Conservation (phyloP, 2,888 invertebrate species). For the Caenorhabditis japonica region DNA sequence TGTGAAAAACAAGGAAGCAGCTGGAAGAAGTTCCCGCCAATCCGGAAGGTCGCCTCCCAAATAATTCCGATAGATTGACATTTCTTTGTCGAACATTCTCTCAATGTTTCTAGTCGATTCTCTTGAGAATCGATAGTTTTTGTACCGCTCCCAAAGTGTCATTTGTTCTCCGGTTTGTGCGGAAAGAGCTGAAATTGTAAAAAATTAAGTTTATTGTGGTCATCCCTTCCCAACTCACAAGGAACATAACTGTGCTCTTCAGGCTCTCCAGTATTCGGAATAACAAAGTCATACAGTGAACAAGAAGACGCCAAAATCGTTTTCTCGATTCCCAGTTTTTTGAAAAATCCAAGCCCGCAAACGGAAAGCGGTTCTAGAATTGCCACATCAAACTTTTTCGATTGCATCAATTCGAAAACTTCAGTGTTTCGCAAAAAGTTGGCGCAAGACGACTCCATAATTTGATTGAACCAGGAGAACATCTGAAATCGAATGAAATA, state of each 20-base stretch:
- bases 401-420: slow-evolving; percentile 19
- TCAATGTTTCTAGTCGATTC: slow-evolving; percentile 16
- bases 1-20: slow-evolving; percentile 45
- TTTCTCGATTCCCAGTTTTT: slow-evolving; percentile 42
- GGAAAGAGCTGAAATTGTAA: slow-evolving; percentile 21
- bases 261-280: slow-evolving; percentile 39
- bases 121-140: slow-evolving; percentile 21
- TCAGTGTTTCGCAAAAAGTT: slow-evolving; percentile 19
- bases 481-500: slow-evolving; percentile 9
- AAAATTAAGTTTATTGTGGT: no score
- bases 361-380: slow-evolving; percentile 40
- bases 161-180: slow-evolving; percentile 31
- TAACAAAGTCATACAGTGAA: slow-evolving; percentile 29
- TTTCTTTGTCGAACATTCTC: slow-evolving; percentile 33
- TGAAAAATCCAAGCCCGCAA: slow-evolving; percentile 40
- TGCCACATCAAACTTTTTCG: slow-evolving; percentile 30
- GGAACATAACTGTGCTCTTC: slow-evolving; percentile 41
- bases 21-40: slow-evolving; percentile 43
- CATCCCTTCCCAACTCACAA: slow-evolving; percentile 16
- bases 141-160: slow-evolving; percentile 26
- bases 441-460: slow-evolving; percentile 29
- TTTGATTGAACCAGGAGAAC: slow-evolving; percentile 22
- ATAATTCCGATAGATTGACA: slow-evolving; percentile 6
- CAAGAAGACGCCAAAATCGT: slow-evolving; percentile 36
- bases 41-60: slow-evolving; percentile 16